Conservation (phyloP, 2,888 invertebrate genomes). For the Amblyjoppa proteus region DNA sequence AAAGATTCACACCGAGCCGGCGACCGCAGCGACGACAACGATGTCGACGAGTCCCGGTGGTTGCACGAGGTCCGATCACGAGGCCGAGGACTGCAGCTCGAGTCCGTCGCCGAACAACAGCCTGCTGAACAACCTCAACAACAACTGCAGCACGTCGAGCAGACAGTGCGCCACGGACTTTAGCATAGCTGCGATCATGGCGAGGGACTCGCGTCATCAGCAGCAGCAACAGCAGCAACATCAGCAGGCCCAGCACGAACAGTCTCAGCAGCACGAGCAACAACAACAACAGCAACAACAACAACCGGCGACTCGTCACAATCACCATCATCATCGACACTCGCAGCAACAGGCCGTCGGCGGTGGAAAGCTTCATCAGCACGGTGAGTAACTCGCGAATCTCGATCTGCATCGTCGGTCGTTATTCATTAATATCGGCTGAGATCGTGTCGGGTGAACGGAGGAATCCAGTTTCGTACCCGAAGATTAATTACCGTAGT, state of each 20-base stretch:
- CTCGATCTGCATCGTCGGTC: neutral
- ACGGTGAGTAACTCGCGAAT: slow-evolving; percentile 76
- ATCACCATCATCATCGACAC: slow-evolving; percentile 85
- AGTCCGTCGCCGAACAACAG: slow-evolving; percentile 84
- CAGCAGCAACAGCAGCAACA: slow-evolving; percentile 86
- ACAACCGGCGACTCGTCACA: slow-evolving; percentile 72
- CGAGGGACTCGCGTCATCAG: slow-evolving; percentile 88
- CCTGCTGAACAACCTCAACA: slow-evolving; percentile 80
- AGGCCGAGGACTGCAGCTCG: slow-evolving; percentile 88
- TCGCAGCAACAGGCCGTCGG: slow-evolving; percentile 81
- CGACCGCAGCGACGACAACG: slow-evolving; percentile 79
- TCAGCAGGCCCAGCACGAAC: slow-evolving; percentile 69
- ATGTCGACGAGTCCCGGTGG: slow-evolving; percentile 75
- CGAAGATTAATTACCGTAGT: slow-evolving; percentile 52
- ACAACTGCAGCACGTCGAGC: slow-evolving; percentile 85
- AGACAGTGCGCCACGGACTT: slow-evolving; percentile 96
- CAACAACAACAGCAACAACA: slow-evolving; percentile 85
- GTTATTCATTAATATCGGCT: slow-evolving; percentile 11
- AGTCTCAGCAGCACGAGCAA: slow-evolving; percentile 86
- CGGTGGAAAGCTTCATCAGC: slow-evolving; percentile 82
- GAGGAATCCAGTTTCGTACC: neutral
- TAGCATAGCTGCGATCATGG: slow-evolving; percentile 98
- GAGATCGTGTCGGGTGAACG: slow-evolving; percentile 1
- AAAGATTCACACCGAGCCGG: slow-evolving; percentile 86
- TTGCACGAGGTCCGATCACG: slow-evolving; percentile 85